Evolutionary conservation across 2,888 invertebrate species (phyloP), one percentile per base, ranked within the genome.

Genomic region (Nymphalis c-album): DNA sequence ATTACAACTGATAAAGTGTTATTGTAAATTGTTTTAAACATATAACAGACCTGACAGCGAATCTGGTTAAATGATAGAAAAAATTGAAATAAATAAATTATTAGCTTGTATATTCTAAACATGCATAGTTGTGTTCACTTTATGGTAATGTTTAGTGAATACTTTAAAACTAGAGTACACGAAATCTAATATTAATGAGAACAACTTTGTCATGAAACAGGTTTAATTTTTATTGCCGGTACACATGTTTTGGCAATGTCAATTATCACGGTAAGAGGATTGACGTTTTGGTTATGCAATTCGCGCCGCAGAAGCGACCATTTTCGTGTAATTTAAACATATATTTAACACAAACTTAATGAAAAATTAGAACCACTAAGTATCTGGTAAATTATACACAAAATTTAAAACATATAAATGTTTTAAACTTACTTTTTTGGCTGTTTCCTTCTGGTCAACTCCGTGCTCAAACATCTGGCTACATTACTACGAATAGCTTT

Each of bases 371-470:
- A 53, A 18, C 13, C 2, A 31, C 64, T 55, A 50, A 62, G 47
- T 26, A 58, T 13, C 18, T 57, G n/a, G 7, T 4, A n/a, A 69
- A 63, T 69, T 71, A 59, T 55, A 31, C 51, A 51, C 61, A 63
- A 69, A 71, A 72, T 72, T 63, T 66, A 64, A 17, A 26, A 26
- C 22, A 50, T 22, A 53, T 60, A 62, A 53, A 22, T 53, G 22
- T n/a, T 60, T n/a, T 35, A 60, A 77, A 85, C 91, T 90, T 90
- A 94, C 95, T 93, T 94, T 80, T 92, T 93, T 69, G 91, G 88
- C 80, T 92, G 89, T 88, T 93, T 93, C 85, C 94, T 94, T 87
- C 93, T 94, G 73, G 92, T 84, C 83, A 94, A 93, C 87, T 95
- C 94, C 74, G 94, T 92, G 75, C 93, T 93, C 75, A 94, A 76